Conservation (phyloP, 2,888 invertebrate genomes). For the Dioctria linearis region DNA sequence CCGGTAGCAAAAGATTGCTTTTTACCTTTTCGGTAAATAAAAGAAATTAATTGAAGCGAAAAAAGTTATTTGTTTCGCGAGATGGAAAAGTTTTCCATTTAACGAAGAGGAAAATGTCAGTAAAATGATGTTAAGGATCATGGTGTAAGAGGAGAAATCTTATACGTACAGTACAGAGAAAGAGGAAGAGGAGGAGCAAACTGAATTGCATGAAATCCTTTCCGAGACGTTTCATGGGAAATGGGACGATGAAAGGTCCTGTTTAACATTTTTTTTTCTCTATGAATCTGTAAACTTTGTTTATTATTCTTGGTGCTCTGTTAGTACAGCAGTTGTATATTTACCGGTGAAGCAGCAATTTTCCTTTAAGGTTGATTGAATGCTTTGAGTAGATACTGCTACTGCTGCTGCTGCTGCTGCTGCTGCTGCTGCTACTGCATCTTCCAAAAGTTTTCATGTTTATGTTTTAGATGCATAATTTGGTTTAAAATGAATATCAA, state of each 20-base stretch:
- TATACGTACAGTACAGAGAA: not conserved
- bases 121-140: slow-evolving; percentile 15
- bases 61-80: slow-evolving; percentile 47
- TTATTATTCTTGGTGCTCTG: slow-evolving; percentile 29
- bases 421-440: no score
- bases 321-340: not conserved
- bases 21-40: slow-evolving; percentile 49
- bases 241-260: not conserved
- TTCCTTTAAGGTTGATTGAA: slow-evolving; percentile 6
- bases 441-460: not conserved
- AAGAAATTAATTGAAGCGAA: slow-evolving; percentile 51
- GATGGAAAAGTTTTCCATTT: slow-evolving; percentile 40
- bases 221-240: not conserved
- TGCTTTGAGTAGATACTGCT: not conserved
- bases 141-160: no score
- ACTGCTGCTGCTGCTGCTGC: not conserved
- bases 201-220: slow-evolving; percentile 18
- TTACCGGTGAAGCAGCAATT: not conserved
- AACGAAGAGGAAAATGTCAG: slow-evolving; percentile 21
- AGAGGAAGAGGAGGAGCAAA: not conserved
- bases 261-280: slow-evolving; percentile 22
- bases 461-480: slow-evolving; percentile 27
- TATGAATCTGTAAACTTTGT: slow-evolving; percentile 32
- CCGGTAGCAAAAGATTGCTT: slow-evolving; percentile 31
- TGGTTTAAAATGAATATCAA: no score